A percentile compares a stretch with the other conserved stretches of the same genome.
phyloP scores from a whole-genome alignment of 2,797 vertebrate genomes.

The Hybognathus amarus region DNA sequence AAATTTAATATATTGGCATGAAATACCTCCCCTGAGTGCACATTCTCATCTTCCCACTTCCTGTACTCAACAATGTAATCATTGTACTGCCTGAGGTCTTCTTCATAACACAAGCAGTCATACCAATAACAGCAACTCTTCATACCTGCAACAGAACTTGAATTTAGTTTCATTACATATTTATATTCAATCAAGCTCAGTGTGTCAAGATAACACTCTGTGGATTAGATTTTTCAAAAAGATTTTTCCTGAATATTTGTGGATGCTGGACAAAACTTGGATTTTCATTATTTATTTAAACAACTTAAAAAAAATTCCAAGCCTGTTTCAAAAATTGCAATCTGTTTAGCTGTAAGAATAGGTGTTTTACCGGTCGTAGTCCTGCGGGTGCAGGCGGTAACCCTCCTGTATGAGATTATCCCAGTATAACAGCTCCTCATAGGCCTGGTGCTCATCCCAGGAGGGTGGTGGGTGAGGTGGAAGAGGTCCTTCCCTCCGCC shows the following conservation, averaged over 20 bases:
- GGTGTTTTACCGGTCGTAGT: slow-evolving; percentile 76
- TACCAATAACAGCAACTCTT: slow-evolving; percentile 83
- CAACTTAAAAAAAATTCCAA: no score
- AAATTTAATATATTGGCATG: not conserved
- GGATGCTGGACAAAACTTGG: not conserved
- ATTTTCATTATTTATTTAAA: no score
- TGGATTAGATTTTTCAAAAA: not conserved
- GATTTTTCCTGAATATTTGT: not conserved
- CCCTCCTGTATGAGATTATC: slow-evolving; percentile 79
- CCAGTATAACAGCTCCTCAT: slow-evolving; percentile 85
- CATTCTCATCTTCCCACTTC: slow-evolving; percentile 65
- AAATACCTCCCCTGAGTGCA: slow-evolving; percentile 64
- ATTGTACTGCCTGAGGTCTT: slow-evolving; percentile 76
- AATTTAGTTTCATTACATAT: not conserved
- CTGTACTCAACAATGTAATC: slow-evolving; percentile 73
- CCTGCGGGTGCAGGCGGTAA: slow-evolving; percentile 75
- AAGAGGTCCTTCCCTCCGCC: slow-evolving; percentile 60
- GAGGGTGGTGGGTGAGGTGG: slow-evolving; percentile 44
- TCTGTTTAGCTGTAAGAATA: not conserved
- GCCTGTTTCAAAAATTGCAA: no score
- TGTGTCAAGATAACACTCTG: not conserved
- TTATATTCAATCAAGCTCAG: not conserved
- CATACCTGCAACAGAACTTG: slow-evolving; percentile 67
- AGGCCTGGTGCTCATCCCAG: slow-evolving; percentile 81
- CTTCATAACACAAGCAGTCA: slow-evolving; percentile 79